phyloP scores from a whole-genome alignment of 1,140 invertebrate species.

The Cotesia typhae region DNA sequence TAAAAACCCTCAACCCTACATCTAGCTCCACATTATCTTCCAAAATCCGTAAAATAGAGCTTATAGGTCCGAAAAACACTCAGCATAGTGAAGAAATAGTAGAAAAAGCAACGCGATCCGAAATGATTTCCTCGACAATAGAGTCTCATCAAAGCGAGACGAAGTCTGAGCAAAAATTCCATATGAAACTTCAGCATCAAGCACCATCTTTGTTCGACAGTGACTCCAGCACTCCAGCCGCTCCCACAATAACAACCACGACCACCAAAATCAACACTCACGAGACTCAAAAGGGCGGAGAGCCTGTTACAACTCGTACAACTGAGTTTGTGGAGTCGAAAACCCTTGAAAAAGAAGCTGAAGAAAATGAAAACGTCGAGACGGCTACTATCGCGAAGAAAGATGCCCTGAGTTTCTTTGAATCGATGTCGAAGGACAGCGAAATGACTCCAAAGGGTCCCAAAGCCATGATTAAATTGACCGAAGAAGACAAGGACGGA shows the following conservation, averaged over 20 bases:
- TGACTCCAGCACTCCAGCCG: background rate
- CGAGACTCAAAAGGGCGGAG: constrained; percentile 35
- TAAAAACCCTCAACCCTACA: constrained; percentile 53
- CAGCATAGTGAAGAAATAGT: constrained; percentile 40
- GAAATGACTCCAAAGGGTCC: constrained; percentile 51
- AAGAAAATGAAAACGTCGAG: constrained; percentile 63
- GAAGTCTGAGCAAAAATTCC: constrained; percentile 63
- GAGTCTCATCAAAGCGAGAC: constrained; percentile 61
- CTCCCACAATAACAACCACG: constrained; percentile 32
- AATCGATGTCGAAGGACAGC: constrained; percentile 66
- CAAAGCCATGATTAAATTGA: constrained; percentile 61
- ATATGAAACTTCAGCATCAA: constrained; percentile 64
- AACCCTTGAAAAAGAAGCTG: constrained; percentile 44
- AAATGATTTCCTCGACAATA: constrained; percentile 60
- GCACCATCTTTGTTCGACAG: constrained; percentile 51
- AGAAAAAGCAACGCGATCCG: constrained; percentile 53
- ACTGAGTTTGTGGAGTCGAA: constrained; percentile 45
- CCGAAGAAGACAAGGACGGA: constrained; percentile 47
- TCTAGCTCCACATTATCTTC: constrained; percentile 46
- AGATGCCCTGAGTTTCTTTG: constrained; percentile 70
- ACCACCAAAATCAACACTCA: constrained; percentile 36
- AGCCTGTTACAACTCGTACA: constrained; percentile 45
- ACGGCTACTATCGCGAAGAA: constrained; percentile 63
- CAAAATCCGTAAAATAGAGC: constrained; percentile 52
- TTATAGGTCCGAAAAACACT: constrained; percentile 38